Evolutionary conservation across 1,140 invertebrate species (phyloP).

Genomic region (Solenopsis fugax): DNA sequence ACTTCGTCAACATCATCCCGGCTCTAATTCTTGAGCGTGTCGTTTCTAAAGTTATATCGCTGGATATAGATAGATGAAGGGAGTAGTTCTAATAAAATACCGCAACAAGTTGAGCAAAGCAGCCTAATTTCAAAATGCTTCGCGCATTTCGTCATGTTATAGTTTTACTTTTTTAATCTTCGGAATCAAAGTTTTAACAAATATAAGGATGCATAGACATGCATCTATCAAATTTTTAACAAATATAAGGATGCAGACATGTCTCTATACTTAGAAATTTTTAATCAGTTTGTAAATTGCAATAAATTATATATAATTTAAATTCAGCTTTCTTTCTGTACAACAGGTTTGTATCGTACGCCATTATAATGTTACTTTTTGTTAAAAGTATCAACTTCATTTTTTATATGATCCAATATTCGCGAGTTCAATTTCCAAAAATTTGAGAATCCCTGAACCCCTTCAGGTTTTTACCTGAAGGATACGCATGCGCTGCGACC

Average conservation of each 20-base stretch:
- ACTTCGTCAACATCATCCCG: neutral
- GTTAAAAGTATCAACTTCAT: neutral
- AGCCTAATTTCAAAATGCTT: conserved; percentile 40
- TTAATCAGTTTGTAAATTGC: neutral
- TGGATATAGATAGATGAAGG: neutral
- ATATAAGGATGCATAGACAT: neutral
- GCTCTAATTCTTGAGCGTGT: conserved; percentile 26
- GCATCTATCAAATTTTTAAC: neutral
- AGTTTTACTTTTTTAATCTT: neutral
- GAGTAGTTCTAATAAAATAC: conserved; percentile 44
- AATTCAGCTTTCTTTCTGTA: neutral
- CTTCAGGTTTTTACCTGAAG: conserved; percentile 79
- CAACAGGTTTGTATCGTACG: neutral
- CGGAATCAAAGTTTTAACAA: neutral
- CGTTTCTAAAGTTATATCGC: conserved; percentile 46
- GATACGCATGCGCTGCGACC: conserved; percentile 79
- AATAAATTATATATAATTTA: neutral
- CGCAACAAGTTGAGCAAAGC: neutral
- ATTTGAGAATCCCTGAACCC: conserved; percentile 82
- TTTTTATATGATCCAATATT: neutral
- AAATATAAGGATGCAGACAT: neutral
- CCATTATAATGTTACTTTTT: neutral
- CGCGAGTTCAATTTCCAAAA: conserved; percentile 47
- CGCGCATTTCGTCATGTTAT: neutral
- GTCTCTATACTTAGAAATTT: neutral